These are phyloP conservation scores for Syngnathoides biaculeatus DNA, from an alignment of 2,113 vertebrate genomes.

Conservation along the genomic window DNA sequence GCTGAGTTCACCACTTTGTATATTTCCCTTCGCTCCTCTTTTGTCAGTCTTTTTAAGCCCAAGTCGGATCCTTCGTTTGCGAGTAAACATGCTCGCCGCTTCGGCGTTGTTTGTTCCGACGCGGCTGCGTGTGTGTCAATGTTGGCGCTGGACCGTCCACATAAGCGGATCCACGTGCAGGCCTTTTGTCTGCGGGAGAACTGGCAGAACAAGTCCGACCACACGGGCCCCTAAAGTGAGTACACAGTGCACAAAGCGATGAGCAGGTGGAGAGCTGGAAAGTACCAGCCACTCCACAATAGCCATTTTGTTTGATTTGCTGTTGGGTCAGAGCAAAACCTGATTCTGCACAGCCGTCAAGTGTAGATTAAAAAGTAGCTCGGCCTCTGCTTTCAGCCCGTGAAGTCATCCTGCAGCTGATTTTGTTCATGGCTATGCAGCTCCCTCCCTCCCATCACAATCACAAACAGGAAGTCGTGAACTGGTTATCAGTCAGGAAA, in stretches of 20 bases:
- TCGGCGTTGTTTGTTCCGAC: conserved; percentile 21
- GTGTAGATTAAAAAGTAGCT: neutral
- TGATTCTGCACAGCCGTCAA: neutral
- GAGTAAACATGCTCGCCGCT: conserved; percentile 34
- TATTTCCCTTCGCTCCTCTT: conserved; percentile 34
- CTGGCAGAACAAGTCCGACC: conserved; percentile 57
- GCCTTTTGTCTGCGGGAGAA: conserved; percentile 54
- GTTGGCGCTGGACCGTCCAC: conserved; percentile 30
- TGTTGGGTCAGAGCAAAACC: neutral
- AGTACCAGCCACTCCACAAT: conserved; percentile 14
- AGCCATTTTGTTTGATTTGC: neutral
- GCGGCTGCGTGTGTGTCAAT: conserved; percentile 15
- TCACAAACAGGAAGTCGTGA: conserved; percentile 51
- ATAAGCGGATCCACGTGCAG: conserved; percentile 28
- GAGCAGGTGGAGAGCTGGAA: conserved; percentile 32
- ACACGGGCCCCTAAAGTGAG: conserved; percentile 18
- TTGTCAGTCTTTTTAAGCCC: conserved; percentile 18
- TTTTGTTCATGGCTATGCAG: conserved; percentile 11
- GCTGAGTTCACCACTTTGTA: conserved; percentile 18
- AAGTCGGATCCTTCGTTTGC: conserved; percentile 23
- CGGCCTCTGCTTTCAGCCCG: conserved; percentile 8
- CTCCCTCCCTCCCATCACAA: conserved; percentile 36
- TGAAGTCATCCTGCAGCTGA: conserved; percentile 29
- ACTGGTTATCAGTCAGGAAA: conserved; percentile 31
- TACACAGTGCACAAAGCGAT: conserved; percentile 45